Percentiles rank a stretch among this genome's conserved stretches.
phyloP scores from a whole-genome alignment of 2,888 invertebrate species.

The Dendrolimus pini region DNA sequence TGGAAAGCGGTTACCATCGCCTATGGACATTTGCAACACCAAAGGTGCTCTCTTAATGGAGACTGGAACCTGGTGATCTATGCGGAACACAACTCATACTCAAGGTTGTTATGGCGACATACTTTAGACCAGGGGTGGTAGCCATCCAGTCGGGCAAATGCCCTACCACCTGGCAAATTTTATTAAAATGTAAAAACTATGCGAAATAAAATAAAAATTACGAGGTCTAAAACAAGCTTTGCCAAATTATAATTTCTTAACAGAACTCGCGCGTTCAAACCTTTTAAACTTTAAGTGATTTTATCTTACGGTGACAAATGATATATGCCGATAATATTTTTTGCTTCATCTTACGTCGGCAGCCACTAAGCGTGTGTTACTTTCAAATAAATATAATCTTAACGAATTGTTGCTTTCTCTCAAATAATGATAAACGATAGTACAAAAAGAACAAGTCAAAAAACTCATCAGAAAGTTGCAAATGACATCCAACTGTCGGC shows the following conservation, averaged over 20 bases:
- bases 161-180: too few relatives aligned
- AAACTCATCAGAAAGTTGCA: constrained; percentile 30
- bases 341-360: neutral
- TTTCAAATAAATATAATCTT: neutral
- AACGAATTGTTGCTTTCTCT: neutral
- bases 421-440: constrained; percentile 28
- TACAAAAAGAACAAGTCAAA: constrained; percentile 29
- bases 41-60: too few relatives aligned
- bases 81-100: too few relatives aligned
- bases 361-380: neutral
- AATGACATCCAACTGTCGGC: constrained; percentile 25
- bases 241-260: constrained; percentile 3
- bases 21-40: too few relatives aligned
- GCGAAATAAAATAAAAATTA: too few relatives aligned
- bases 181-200: too few relatives aligned
- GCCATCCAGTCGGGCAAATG: too few relatives aligned
- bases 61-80: too few relatives aligned
- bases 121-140: too few relatives aligned
- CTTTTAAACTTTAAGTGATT: constrained; percentile 6
- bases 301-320: constrained; percentile 3
- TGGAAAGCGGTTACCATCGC: too few relatives aligned
- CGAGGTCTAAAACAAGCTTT: too few relatives aligned
- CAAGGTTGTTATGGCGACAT: too few relatives aligned
- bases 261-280: constrained; percentile 3
- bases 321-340: neutral